These are phyloP conservation scores for Philopedon plagiatum DNA, from an alignment of 2,888 invertebrate species.

Conservation along the genomic window DNA sequence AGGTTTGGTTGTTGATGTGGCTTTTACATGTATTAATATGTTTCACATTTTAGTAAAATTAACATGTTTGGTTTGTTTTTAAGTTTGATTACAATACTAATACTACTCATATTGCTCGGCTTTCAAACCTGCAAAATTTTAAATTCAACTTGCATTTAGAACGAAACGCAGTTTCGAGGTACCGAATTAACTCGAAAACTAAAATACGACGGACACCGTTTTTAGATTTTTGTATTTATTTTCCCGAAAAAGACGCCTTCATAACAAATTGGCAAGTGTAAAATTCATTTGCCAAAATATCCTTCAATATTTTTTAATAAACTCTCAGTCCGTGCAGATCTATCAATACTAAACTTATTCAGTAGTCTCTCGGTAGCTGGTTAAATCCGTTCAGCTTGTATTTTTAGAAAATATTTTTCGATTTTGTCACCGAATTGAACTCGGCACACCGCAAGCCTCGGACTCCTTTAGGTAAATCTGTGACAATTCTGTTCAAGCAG, in stretches of 20 bases:
- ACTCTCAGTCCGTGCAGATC: constrained; percentile 39
- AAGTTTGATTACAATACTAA: not conserved
- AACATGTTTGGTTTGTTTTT: constrained; percentile 15
- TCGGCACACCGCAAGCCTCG: constrained; percentile 16
- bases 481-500: constrained; percentile 8
- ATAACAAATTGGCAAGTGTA: constrained; percentile 37
- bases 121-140: too few species aligned
- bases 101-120: too few species aligned
- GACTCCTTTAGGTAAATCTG: constrained; percentile 27
- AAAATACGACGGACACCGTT: not conserved
- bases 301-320: constrained; percentile 48
- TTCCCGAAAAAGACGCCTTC: constrained; percentile 10
- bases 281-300: constrained; percentile 46
- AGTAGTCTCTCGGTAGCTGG: constrained; percentile 41
- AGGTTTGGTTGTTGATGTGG: constrained; percentile 27
- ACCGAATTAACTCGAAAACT: not conserved
- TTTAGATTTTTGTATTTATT: not conserved
- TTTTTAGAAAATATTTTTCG: constrained; percentile 44
- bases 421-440: constrained; percentile 18
- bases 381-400: constrained; percentile 41
- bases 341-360: constrained; percentile 43
- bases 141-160: not conserved
- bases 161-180: not conserved
- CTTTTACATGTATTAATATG: constrained; percentile 1
- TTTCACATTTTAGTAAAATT: not conserved